Evolutionary conservation across 2,113 vertebrate species (phyloP).

Genomic region (Motacilla tschutschensis): DNA sequence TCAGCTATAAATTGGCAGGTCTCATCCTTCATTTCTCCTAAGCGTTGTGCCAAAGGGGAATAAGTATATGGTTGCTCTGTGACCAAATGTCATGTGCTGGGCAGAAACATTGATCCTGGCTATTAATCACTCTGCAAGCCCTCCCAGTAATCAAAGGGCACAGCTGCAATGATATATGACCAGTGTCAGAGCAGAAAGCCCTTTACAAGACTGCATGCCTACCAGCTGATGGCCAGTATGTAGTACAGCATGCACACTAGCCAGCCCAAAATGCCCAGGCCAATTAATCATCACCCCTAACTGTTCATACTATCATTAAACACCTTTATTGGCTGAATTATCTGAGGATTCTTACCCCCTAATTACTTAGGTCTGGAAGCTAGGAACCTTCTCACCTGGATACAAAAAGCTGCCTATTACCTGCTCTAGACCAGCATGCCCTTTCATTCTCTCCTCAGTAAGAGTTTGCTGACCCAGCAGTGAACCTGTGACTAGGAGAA

Average conservation of each 20-base stretch:
- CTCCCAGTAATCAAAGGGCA: constrained; percentile 97
- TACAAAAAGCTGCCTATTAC: constrained; percentile 78
- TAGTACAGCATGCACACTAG: constrained; percentile 76
- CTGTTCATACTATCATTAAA: constrained; percentile 84
- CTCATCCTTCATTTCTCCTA: constrained; percentile 89
- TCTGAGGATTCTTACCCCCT: constrained; percentile 75
- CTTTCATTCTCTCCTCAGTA: constrained; percentile 70
- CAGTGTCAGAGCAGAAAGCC: constrained; percentile 91
- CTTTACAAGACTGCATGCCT: constrained; percentile 88
- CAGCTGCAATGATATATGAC: constrained; percentile 94
- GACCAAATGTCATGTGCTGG: constrained; percentile 96
- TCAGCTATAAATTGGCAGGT: constrained; percentile 89
- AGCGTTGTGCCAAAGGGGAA: constrained; percentile 87
- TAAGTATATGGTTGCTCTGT: constrained; percentile 98
- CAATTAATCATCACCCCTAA: constrained; percentile 89
- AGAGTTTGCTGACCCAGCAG: constrained; percentile 80
- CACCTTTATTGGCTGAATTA: constrained; percentile 86
- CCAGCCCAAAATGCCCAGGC: constrained; percentile 80
- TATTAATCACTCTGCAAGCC: constrained; percentile 97
- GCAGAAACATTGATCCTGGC: constrained; percentile 96
- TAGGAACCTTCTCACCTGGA: constrained; percentile 80
- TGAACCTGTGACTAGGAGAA: constrained; percentile 76
- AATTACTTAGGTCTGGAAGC: constrained; percentile 81
- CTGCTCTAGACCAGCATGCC: constrained; percentile 64
- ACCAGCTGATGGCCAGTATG: constrained; percentile 86